These are phyloP conservation scores for Eilema caniola DNA, from an alignment of 2,888 invertebrate species.

Conservation along the genomic window DNA sequence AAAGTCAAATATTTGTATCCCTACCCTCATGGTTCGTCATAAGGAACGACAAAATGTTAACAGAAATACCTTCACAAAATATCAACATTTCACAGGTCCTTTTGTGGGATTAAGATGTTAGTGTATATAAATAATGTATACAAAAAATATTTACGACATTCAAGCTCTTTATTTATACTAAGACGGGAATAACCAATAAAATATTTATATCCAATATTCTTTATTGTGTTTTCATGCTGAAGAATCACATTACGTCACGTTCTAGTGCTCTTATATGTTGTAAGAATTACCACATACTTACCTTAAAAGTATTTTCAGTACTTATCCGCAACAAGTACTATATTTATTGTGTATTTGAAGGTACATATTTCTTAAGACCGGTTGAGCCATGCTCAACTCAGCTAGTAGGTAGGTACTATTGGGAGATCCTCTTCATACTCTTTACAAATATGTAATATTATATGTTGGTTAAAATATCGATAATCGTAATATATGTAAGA, in stretches of 20 bases:
- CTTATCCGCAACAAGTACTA: not conserved
- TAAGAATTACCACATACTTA: slow-evolving; percentile 16
- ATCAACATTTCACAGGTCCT: slow-evolving; percentile 23
- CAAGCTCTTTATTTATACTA: slow-evolving; percentile 34
- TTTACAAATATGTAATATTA: slow-evolving; percentile 27
- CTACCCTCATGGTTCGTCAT: slow-evolving; percentile 14
- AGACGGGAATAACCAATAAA: slow-evolving; percentile 41
- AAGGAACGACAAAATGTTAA: slow-evolving; percentile 18
- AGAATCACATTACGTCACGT: slow-evolving; percentile 32
- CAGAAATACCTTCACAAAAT: slow-evolving; percentile 23
- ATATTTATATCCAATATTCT: slow-evolving; percentile 42
- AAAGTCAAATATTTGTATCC: slow-evolving; percentile 13
- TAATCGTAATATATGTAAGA: slow-evolving; percentile 54
- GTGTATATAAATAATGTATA: slow-evolving; percentile 29
- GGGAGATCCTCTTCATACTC: slow-evolving; percentile 12
- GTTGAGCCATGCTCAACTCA: not conserved
- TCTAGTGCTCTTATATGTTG: slow-evolving; percentile 19
- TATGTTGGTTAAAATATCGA: slow-evolving; percentile 60
- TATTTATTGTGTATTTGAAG: not conserved
- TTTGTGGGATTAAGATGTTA: slow-evolving; percentile 37
- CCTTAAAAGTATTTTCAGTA: not conserved
- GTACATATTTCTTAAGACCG: not conserved
- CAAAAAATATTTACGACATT: slow-evolving; percentile 37
- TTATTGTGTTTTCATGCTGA: slow-evolving; percentile 38
- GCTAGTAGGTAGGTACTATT: slow-evolving; percentile 13